Evolutionary conservation across 2,113 vertebrate species (phyloP).

Genomic region (Baryphthengus martii): DNA sequence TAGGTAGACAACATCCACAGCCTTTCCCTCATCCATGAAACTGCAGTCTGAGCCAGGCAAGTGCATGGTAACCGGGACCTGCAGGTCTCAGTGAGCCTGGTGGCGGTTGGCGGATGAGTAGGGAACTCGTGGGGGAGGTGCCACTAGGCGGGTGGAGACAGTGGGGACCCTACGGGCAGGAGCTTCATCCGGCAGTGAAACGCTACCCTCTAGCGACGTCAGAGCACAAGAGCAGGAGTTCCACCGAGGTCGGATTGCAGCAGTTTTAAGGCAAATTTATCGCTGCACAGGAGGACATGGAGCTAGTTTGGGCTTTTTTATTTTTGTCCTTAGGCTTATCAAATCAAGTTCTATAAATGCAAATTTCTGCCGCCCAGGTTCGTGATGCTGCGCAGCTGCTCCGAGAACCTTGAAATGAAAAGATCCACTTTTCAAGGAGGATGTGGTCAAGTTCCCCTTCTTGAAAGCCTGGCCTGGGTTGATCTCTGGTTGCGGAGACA

Average conservation of each 20-base stretch:
- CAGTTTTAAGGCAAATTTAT: rapidly evolving
- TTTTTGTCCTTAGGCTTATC: background rate
- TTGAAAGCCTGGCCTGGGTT: too few relatives aligned
- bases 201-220: constrained; percentile 24
- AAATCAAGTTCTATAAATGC: too few relatives aligned
- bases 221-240: background rate
- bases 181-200: background rate
- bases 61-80: rapidly evolving
- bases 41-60: background rate
- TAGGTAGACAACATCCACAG: too few relatives aligned
- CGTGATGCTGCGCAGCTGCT: background rate
- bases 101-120: background rate
- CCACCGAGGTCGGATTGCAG: background rate
- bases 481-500: background rate
- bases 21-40: background rate
- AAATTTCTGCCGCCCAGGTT: background rate
- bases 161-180: background rate
- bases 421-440: background rate
- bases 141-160: background rate
- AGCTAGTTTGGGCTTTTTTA: too few relatives aligned
- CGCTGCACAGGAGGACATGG: rapidly evolving
- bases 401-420: background rate
- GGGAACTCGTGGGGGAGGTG: background rate
- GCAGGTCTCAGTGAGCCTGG: background rate
- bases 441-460: rapidly evolving